phyloP scores from a whole-genome alignment of 2,888 invertebrate genomes.

The Desoria tigrina region DNA sequence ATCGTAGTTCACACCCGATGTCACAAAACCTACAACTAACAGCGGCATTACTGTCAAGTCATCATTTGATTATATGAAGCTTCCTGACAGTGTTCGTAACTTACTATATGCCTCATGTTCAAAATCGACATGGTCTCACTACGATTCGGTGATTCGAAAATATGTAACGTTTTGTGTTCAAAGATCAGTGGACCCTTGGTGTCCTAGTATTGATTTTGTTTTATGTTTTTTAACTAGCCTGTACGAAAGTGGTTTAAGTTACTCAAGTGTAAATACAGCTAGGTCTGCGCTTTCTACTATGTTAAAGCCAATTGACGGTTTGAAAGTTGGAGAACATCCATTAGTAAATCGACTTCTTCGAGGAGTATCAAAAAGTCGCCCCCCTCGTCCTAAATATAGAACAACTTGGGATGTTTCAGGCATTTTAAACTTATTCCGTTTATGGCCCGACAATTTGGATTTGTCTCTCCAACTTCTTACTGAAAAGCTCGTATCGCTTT shows the following conservation, averaged over 20 bases:
- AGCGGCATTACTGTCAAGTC: conserved; percentile 7
- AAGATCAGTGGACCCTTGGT: not conserved
- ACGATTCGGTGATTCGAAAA: conserved; percentile 13
- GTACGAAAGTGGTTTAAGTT: conserved; percentile 3
- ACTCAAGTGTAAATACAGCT: conserved; percentile 28
- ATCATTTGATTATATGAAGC: not conserved
- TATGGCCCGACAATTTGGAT: not conserved
- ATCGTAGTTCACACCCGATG: conserved; percentile 30
- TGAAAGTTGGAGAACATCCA: conserved; percentile 24
- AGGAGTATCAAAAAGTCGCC: conserved; percentile 25
- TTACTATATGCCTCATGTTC: conserved; percentile 23
- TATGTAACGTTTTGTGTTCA: conserved; percentile 19
- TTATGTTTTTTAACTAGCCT: conserved; percentile 19
- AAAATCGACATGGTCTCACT: conserved; percentile 20
- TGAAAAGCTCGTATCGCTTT: conserved; percentile 24
- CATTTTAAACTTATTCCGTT: conserved; percentile 21
- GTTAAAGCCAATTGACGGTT: not conserved
- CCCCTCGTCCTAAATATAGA: conserved; percentile 25
- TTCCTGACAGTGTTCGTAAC: not conserved
- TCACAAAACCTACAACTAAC: not conserved
- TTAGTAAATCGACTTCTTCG: conserved; percentile 27
- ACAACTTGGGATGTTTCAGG: conserved; percentile 29
- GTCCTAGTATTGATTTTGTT: not conserved
- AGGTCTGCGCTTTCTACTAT: conserved; percentile 34
- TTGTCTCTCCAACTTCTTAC: conserved; percentile 18